These are phyloP conservation scores for Felis chaus DNA, from an alignment of 2,113 vertebrate genomes.

Conservation along the genomic window DNA sequence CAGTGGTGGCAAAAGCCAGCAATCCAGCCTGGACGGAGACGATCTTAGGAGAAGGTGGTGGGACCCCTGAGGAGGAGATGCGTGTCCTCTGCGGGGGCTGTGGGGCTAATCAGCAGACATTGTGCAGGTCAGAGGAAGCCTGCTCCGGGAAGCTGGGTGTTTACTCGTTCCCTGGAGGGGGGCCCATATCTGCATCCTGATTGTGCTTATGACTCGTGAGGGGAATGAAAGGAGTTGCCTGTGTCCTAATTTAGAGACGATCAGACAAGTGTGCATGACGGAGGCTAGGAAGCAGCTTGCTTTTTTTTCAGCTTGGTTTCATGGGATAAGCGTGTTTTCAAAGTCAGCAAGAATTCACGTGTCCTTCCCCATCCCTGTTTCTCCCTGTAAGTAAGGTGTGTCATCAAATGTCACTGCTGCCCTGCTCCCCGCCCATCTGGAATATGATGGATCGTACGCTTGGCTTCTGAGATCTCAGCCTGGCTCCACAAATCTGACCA, in stretches of 20 bases:
- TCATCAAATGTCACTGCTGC: background rate
- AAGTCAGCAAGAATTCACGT: background rate
- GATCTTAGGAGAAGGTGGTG: background rate
- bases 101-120: slow-evolving; percentile 66
- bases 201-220: slow-evolving; percentile 4
- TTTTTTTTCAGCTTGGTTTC: background rate
- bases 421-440: background rate
- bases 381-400: background rate
- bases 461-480: background rate
- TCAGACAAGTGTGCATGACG: background rate
- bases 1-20: slow-evolving; percentile 40
- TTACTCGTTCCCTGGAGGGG: slow-evolving; percentile 23
- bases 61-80: background rate
- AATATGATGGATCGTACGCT: accelerated
- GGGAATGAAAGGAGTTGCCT: background rate
- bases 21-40: background rate
- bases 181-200: slow-evolving; percentile 60
- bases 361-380: background rate
- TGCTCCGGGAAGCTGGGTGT: slow-evolving; percentile 42
- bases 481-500: background rate
- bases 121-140: slow-evolving; percentile 49
- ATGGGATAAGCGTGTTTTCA: background rate
- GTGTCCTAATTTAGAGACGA: slow-evolving; percentile 36
- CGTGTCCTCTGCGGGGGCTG: background rate
- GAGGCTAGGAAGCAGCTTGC: background rate